Percentiles rank a stretch among this genome's conserved stretches.
Conservation (phyloP, 2,888 invertebrate species). For the Spilosoma lubricipeda region DNA sequence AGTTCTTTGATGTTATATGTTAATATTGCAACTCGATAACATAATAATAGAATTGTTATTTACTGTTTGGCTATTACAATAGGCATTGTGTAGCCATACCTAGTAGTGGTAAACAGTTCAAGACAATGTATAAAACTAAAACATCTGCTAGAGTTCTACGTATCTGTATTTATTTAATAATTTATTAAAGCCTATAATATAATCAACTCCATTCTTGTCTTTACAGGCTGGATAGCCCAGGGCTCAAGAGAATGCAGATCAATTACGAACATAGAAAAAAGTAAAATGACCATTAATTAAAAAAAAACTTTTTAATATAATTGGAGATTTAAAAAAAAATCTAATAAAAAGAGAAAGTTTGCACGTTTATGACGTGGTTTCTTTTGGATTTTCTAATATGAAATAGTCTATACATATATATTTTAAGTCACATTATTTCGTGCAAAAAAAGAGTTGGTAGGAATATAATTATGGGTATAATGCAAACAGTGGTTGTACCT, state of each 20-base stretch:
- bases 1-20: neutral
- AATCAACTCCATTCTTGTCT: neutral
- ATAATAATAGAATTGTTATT: constrained; percentile 1
- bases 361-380: neutral
- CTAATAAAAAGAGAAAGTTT: neutral
- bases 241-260: neutral
- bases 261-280: neutral
- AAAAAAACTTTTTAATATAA: neutral
- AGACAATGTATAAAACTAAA: constrained; percentile 28
- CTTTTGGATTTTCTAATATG: neutral
- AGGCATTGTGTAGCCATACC: constrained; percentile 40
- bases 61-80: constrained; percentile 27
- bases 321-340: neutral
- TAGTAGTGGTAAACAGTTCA: constrained; percentile 38
- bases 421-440: neutral
- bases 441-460: neutral
- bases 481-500: neutral
- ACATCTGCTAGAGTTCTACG: constrained; percentile 2
- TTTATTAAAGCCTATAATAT: neutral
- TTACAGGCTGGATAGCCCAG: neutral
- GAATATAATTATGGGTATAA: neutral
- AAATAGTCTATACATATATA: neutral
- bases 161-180: neutral
- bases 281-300: neutral
- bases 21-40: neutral